These are phyloP conservation scores for Trichonephila inaurata DNA, from an alignment of 1,140 invertebrate species.

Conservation along the genomic window DNA sequence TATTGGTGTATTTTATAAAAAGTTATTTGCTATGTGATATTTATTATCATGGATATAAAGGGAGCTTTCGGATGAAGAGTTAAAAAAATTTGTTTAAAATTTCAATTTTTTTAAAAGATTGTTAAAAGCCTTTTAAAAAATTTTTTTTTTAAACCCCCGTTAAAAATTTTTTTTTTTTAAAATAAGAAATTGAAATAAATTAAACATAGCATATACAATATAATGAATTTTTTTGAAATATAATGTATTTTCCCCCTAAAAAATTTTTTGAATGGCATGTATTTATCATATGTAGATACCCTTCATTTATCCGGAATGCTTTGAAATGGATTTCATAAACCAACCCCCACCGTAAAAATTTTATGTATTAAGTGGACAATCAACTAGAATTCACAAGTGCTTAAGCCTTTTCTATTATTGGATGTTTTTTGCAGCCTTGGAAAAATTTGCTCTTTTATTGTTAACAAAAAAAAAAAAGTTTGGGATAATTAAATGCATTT, in stretches of 20 bases:
- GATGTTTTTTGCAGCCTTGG: background rate
- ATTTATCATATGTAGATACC: constrained; percentile 27
- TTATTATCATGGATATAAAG: no score
- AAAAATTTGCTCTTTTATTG: background rate
- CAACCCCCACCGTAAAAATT: background rate
- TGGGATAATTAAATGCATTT: background rate
- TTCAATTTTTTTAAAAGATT: no score
- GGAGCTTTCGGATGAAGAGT: no score
- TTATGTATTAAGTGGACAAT: constrained; percentile 53
- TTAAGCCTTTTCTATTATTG: background rate
- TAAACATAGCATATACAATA: no score
- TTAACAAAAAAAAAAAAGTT: background rate
- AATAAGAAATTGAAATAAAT: no score
- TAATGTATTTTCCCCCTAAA: background rate
- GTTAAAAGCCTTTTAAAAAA: no score
- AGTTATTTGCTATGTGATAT: no score
- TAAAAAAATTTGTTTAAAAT: no score
- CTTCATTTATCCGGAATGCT: background rate
- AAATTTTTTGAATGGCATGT: background rate
- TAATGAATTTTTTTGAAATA: background rate
- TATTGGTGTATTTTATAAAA: no score
- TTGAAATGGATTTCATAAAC: background rate
- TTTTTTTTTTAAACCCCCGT: no score
- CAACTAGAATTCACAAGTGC: constrained; percentile 34
- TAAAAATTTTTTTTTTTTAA: no score